Percentiles rank a stretch among this genome's conserved stretches.
These are phyloP conservation scores for Zaprionus vittiger DNA, from an alignment of 1,140 invertebrate genomes.

Conservation along the genomic window DNA sequence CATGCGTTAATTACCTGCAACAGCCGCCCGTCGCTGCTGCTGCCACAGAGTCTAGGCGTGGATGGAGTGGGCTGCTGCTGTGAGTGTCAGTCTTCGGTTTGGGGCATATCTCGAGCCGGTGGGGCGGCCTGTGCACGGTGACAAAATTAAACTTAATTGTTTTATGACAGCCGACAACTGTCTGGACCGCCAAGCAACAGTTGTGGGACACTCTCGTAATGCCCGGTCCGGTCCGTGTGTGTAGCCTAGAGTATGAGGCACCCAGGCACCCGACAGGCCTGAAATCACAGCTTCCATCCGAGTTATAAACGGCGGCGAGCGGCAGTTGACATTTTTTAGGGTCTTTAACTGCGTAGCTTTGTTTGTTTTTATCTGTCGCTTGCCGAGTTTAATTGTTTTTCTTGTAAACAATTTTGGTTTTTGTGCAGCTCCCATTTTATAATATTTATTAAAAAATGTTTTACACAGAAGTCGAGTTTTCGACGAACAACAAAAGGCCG, in stretches of 20 bases:
- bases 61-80: slow-evolving; percentile 20
- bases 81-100: not conserved
- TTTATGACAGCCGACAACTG: slow-evolving; percentile 69
- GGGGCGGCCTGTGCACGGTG: slow-evolving; percentile 60
- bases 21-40: slow-evolving; percentile 33
- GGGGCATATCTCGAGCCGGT: slow-evolving; percentile 9
- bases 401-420: slow-evolving; percentile 74
- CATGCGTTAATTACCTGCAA: slow-evolving; percentile 70
- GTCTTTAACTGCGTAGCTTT: slow-evolving; percentile 73
- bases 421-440: slow-evolving; percentile 71
- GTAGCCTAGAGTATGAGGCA: slow-evolving; percentile 39
- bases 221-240: slow-evolving; percentile 23
- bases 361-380: slow-evolving; percentile 35
- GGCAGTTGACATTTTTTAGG: slow-evolving; percentile 76
- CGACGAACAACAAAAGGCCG: slow-evolving; percentile 58
- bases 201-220: slow-evolving; percentile 17
- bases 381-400: slow-evolving; percentile 73
- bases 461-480: slow-evolving; percentile 77
- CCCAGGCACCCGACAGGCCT: slow-evolving; percentile 15
- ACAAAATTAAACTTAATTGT: slow-evolving; percentile 83
- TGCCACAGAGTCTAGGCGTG: slow-evolving; percentile 16
- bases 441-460: slow-evolving; percentile 83
- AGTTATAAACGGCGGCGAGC: slow-evolving; percentile 32
- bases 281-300: slow-evolving; percentile 40
- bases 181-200: slow-evolving; percentile 47